Percentiles rank a stretch among this genome's conserved stretches.
phyloP scores from a whole-genome alignment of 2,113 vertebrate genomes.

The Lophura nycthemera region DNA sequence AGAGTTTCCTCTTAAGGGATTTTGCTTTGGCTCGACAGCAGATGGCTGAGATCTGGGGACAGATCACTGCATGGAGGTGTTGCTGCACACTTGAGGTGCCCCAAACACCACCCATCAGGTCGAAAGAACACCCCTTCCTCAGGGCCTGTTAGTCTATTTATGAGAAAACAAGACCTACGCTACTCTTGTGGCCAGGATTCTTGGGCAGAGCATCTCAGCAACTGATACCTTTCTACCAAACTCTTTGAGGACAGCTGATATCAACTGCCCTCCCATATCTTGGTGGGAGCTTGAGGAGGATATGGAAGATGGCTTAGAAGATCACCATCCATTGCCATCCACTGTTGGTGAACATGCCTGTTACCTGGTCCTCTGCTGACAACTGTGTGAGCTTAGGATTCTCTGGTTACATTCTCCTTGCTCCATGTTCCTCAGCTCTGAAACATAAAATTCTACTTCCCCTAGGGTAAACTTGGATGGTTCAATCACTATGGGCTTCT shows the following conservation, averaged over 20 bases:
- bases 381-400: neutral
- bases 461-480: neutral
- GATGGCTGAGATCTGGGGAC: neutral
- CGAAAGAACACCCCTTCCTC: accelerated
- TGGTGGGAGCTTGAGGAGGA: neutral
- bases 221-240: neutral
- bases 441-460: neutral
- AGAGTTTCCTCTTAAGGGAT: neutral
- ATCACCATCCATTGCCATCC: neutral
- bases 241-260: neutral
- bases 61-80: neutral
- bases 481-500: neutral
- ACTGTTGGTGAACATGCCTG: accelerated
- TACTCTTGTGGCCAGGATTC: neutral
- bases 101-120: neutral
- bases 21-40: neutral
- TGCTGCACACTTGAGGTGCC: neutral
- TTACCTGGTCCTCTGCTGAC: neutral
- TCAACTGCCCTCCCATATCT: neutral
- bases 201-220: neutral
- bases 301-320: neutral
- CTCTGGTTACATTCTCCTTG: neutral
- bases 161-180: neutral
- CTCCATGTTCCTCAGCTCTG: neutral
- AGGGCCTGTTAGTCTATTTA: neutral